Base-by-base conservation (phyloP, 2,888 invertebrate species). In the Stenodema calcarata region DNA sequence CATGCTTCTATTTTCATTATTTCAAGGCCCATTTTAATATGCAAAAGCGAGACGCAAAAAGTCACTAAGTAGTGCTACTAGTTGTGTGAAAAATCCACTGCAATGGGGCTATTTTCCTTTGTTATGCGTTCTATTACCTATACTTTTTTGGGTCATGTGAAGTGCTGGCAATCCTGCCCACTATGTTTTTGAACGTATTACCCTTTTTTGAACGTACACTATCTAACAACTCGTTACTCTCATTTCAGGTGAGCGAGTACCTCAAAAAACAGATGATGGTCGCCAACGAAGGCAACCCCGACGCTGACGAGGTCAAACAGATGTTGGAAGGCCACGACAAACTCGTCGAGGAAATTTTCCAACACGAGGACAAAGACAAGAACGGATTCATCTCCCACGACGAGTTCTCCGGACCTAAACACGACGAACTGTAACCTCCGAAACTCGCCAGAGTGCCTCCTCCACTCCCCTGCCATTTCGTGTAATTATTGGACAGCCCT, bases 331-430 rank as follows among this genome's bases (percentile, higher is more conserved):
- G 97, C 90, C 96, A 98, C 91, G 97, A 98, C 91, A 97, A 97
- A 91, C 94, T 98, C 86, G 97, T 98, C 9, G 97, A 98, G 90
- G 98, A 98, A 91, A 98, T 99, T 90, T 98, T 99, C 94, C 96
- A 97, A 91, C 98, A 98, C 91, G 98, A 99, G 91, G 98, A 99
- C 91, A 97, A 96, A 91, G 98, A 99, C 92, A 97, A 97, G 91
- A 98, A 99, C 90, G 98, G 98, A 88, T 97, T 94, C 92, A 98
- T 99, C 90, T 98, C 98, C 88, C 97, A 97, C 92, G 96, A 96
- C 79, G 98, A 99, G 92, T 99, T 99, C 93, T 97, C 97, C 35
- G 98, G 98, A 3, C 98, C 98, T 18, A 98, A 99, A 91, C 98
- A 98, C 92, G 99, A 99, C 91, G 99, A 98, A 92, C 95, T 99